Base-by-base conservation (phyloP, 2,797 vertebrate species). In the Microcaecilia unicolor region DNA sequence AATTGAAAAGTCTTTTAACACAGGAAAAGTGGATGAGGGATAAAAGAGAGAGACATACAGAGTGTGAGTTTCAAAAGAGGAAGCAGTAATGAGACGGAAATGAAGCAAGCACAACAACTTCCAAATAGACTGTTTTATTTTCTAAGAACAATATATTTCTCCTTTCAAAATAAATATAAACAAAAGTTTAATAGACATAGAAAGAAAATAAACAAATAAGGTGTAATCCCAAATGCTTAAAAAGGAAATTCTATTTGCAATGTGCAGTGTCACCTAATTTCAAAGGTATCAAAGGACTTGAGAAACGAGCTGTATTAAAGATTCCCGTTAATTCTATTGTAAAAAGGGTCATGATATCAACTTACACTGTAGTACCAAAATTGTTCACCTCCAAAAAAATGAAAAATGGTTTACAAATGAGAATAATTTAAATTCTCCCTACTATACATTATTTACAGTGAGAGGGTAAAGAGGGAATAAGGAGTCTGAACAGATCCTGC, bases 141-240 rank as follows among this genome's bases (percentile, higher is more conserved):
- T 74, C 76, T 81, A 80, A 79, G 75, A 84, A 80, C 68, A 74
- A 81, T 80, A 79, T 73, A 77, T 76, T 73, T 61, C 74, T 68
- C 57, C 81, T 75, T 63, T 64, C 67, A 79, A 83, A 84, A 81
- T 81, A 84, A 84, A 83, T 83, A 81, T 76, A 84, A 80, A 84
- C 70, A 69, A 41, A 41, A 27, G 41, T 22, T 14, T 21, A 32
- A 21, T n/a, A 38, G 17, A 32, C 19, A 18, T 8, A 31, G 22
- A 39, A 24, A 35, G 35, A 32, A 34, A 35, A 24, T 9, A 8
- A 21, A 20, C 11, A 22, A 17, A 4, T n/a, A n/a, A n/a, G n/a
- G n/a, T 14, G 39, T 18, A 21, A 29, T 13, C 21, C 15, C 39
- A 25, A 31, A n/a, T n/a, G n/a, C n/a, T n/a, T n/a, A n/a, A n/a